Conservation (phyloP, 2,797 vertebrate genomes). For the Hydrolagus colliei region DNA sequence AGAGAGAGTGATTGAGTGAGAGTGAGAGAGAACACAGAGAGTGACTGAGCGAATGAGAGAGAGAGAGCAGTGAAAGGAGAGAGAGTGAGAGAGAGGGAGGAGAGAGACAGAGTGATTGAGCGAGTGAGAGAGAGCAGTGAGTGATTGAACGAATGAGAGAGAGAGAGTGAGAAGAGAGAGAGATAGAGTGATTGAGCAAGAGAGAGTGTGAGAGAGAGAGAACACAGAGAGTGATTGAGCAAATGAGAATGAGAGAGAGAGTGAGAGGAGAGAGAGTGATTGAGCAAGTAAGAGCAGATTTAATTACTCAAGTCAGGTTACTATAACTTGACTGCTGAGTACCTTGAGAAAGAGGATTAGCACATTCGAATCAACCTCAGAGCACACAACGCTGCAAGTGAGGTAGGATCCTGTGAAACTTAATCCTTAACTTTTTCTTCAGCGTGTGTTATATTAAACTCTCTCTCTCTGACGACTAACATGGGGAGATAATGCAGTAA, state of each 20-base stretch:
- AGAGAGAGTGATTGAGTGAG: too few species aligned
- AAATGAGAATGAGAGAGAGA: too few species aligned
- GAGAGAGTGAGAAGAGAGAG: background rate
- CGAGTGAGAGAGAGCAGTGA: background rate
- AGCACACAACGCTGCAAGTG: constrained; percentile 25
- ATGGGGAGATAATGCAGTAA: background rate
- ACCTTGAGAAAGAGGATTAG: constrained; percentile 20
- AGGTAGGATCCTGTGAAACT: constrained; percentile 27
- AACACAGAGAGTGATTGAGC: too few species aligned
- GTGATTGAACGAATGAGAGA: background rate
- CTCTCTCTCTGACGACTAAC: background rate
- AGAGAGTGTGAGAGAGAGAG: too few species aligned
- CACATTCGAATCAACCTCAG: background rate
- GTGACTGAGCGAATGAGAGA: too few species aligned
- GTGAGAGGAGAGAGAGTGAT: too few species aligned
- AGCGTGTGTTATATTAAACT: background rate
- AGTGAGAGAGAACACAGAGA: too few species aligned
- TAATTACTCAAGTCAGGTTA: constrained; percentile 13
- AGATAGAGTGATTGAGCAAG: background rate
- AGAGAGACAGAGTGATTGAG: background rate
- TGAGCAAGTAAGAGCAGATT: background rate
- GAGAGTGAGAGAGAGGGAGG: too few species aligned
- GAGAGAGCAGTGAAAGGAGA: too few species aligned
- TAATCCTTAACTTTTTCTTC: constrained; percentile 1
- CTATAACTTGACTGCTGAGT: constrained; percentile 28